Evolutionary conservation across 2,888 invertebrate species (phyloP).

Genomic region (Lamproptera curius): DNA sequence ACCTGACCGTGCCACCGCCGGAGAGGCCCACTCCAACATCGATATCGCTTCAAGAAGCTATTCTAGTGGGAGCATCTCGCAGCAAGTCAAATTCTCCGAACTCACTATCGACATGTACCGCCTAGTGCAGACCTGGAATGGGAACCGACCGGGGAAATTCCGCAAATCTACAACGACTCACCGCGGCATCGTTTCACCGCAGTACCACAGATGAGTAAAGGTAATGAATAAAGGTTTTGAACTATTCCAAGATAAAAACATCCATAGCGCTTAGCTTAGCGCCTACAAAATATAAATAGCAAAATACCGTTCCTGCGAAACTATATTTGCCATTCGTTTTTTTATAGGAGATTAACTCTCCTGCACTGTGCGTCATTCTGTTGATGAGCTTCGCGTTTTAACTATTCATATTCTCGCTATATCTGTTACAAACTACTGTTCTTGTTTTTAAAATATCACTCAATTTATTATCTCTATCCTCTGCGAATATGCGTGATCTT

Average conservation of each 20-base stretch:
- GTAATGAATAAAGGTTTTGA: slow-evolving; percentile 37
- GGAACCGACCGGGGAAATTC: slow-evolving; percentile 91
- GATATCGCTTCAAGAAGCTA: slow-evolving; percentile 93
- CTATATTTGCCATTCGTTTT: too few species aligned
- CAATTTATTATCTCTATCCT: too few species aligned
- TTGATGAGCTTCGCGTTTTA: too few species aligned
- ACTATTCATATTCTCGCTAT: too few species aligned
- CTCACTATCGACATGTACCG: slow-evolving; percentile 98
- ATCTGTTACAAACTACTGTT: too few species aligned
- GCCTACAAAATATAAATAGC: neutral
- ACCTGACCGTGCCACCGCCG: slow-evolving; percentile 90
- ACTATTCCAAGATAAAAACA: too few species aligned
- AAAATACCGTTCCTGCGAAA: neutral
- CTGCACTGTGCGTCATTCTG: too few species aligned
- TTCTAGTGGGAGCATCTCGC: slow-evolving; percentile 96
- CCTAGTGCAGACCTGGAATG: slow-evolving; percentile 96
- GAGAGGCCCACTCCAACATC: slow-evolving; percentile 93
- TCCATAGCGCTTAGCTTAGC: neutral
- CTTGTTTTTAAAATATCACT: too few species aligned
- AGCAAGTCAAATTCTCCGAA: slow-evolving; percentile 98
- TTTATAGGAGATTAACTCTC: too few species aligned
- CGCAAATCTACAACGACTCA: slow-evolving; percentile 78
- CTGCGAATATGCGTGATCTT: too few species aligned
- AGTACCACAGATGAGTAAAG: slow-evolving; percentile 56
- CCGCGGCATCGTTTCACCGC: slow-evolving; percentile 73